Percentiles rank a stretch among this genome's conserved stretches.
Conservation (phyloP, 2,797 vertebrate species). For the Microtus agrestis region DNA sequence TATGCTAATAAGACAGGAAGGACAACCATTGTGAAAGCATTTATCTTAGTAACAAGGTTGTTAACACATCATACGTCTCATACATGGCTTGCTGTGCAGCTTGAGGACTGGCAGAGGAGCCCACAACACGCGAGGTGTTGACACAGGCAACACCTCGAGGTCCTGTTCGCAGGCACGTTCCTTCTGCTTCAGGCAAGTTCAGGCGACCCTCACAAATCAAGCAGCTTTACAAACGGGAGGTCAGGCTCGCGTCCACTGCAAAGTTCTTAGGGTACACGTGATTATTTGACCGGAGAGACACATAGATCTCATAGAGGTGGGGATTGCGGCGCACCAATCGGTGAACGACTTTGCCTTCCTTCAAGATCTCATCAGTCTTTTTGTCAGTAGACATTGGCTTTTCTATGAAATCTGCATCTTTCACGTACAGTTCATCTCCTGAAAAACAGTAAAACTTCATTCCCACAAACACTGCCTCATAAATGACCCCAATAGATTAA, state of each 20-base stretch:
- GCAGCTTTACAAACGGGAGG: neutral
- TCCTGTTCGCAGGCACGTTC: neutral
- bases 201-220: neutral
- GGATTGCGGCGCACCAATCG: constrained; percentile 77
- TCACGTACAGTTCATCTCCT: constrained; percentile 90
- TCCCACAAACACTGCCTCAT: constrained; percentile 53
- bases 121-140: neutral
- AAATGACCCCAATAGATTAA: neutral
- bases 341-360: constrained; percentile 83
- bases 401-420: constrained; percentile 86
- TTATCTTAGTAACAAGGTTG: neutral
- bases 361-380: constrained; percentile 86
- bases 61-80: neutral
- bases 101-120: neutral
- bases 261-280: constrained; percentile 84
- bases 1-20: constrained; percentile 24
- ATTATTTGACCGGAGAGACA: constrained; percentile 85
- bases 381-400: constrained; percentile 85
- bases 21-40: neutral
- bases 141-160: neutral
- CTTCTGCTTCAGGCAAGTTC: neutral
- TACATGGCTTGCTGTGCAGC: neutral
- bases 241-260: constrained; percentile 72
- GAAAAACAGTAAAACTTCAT: constrained; percentile 68
- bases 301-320: constrained; percentile 69